Evolutionary conservation across 2,113 vertebrate genomes (phyloP), one percentile per base, ranked within the genome.

Genomic region (Holacanthus passer): DNA sequence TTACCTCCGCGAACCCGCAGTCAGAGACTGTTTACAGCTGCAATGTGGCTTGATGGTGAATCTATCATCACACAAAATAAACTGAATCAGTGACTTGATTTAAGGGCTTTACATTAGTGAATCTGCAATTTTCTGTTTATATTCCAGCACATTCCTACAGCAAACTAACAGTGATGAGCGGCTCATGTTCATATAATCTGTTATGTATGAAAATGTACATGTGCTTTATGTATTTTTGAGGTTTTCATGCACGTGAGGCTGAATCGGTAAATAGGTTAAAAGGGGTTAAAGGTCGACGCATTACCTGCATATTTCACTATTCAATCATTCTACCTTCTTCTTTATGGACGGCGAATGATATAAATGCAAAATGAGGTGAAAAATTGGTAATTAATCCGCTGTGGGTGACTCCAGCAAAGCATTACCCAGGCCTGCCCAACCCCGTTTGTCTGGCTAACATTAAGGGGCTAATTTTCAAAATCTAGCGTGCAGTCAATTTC

Each of bases 401-500:
- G 95, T 93, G 96, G 96, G 96, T 97, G 97, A 97, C 97, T 97
- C 96, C n/a, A 95, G 95, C 91, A 94, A 95, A 96, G 96, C 95
- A 96, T 96, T 97, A 96, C 73, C 78, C 39, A 90, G 95, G 95
- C 77, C 79, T 81, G 83, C 88, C 82, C 70, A 96, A 95, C 96
- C 94, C 95, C 95, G 95, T 96, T 97, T 97, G 96, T 96, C 97
- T 97, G 96, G 95, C 95, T 96, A 97, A 97, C 97, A 97, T 99
- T 98, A 98, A 94, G 96, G 82, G 96, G 96, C 96, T 99, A 97
- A 99, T 98, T 99, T 99, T 97, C 95, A 97, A 98, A 98, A 98
- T 99, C 96, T 96, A 97, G 97, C 96, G 94, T 97, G 97, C 97
- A 98, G 97, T 99, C 97, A 98, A 98, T 99, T 98, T 98, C 97